These are phyloP conservation scores for Chloropsis hardwickii DNA, from an alignment of 2,113 vertebrate species.

Conservation along the genomic window DNA sequence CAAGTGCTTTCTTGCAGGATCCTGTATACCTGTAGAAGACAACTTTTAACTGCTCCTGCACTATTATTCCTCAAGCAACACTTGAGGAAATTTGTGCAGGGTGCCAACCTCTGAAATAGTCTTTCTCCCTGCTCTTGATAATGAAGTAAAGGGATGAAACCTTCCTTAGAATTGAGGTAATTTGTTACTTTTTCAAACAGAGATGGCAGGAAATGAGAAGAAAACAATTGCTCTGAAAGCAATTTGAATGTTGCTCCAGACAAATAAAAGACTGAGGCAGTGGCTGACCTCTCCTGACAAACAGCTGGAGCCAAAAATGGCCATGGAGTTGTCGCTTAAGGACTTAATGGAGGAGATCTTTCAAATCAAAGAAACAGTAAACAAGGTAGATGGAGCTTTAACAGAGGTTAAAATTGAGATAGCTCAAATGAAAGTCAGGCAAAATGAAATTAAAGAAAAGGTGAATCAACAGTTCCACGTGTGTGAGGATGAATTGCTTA, in stretches of 20 bases:
- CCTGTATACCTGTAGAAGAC: neutral
- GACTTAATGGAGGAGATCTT: conserved; percentile 68
- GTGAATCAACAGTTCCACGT: conserved; percentile 39
- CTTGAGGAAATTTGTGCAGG: neutral
- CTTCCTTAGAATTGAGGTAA: conserved; percentile 36
- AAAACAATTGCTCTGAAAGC: conserved; percentile 57
- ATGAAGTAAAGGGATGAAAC: conserved; percentile 29
- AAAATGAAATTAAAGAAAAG: conserved; percentile 71
- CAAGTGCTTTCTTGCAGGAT: neutral
- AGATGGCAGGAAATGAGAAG: conserved; percentile 25
- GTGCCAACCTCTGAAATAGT: neutral
- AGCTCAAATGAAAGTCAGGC: conserved; percentile 62
- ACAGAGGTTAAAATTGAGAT: conserved; percentile 70
- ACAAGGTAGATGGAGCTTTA: conserved; percentile 71
- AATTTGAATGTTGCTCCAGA: conserved; percentile 65
- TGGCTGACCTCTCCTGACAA: conserved; percentile 64
- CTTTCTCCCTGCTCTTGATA: conserved; percentile 7
- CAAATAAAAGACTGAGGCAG: conserved; percentile 62
- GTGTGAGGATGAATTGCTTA: conserved; percentile 64
- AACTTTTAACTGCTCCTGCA: neutral
- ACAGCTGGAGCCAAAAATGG: conserved; percentile 59
- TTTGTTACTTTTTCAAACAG: conserved; percentile 44
- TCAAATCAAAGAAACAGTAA: conserved; percentile 69
- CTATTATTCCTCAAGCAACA: neutral
- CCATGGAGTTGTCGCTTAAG: conserved; percentile 38